Conservation (phyloP, 2,113 vertebrate genomes). For the Macaca nemestrina region DNA sequence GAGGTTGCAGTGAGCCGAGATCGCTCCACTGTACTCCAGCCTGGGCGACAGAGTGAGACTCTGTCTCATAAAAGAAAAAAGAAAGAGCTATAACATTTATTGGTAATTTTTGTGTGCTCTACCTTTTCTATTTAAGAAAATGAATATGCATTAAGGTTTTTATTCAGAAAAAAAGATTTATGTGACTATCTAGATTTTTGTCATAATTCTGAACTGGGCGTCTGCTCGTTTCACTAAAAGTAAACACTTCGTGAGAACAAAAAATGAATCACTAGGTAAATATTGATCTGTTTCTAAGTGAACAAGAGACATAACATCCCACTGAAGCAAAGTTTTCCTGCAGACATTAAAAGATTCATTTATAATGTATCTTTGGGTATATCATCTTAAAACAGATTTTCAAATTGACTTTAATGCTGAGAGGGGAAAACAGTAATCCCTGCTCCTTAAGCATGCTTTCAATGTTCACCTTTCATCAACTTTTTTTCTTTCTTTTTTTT, state of each 20-base stretch:
- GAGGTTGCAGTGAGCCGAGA: too few species aligned
- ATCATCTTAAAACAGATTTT: conserved; percentile 2
- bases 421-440: not conserved
- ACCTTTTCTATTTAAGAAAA: not conserved
- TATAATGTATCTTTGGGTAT: not conserved
- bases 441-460: not conserved
- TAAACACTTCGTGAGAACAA: conserved; percentile 2
- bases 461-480: not conserved
- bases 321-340: not conserved
- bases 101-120: not conserved
- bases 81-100: not conserved
- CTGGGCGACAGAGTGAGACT: too few species aligned
- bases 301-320: not conserved
- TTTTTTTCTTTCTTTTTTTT: too few species aligned
- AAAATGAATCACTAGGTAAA: conserved; percentile 39
- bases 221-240: conserved; percentile 10
- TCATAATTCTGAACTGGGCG: not conserved
- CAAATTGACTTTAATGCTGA: not conserved
- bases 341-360: not conserved
- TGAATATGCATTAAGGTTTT: not conserved
- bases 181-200: not conserved
- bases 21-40: too few species aligned
- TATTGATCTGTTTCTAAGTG: conserved; percentile 57
- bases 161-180: not conserved
- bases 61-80: too few species aligned